Base-by-base conservation (phyloP, 2,797 vertebrate genomes). In the Glyptemys insculpta region DNA sequence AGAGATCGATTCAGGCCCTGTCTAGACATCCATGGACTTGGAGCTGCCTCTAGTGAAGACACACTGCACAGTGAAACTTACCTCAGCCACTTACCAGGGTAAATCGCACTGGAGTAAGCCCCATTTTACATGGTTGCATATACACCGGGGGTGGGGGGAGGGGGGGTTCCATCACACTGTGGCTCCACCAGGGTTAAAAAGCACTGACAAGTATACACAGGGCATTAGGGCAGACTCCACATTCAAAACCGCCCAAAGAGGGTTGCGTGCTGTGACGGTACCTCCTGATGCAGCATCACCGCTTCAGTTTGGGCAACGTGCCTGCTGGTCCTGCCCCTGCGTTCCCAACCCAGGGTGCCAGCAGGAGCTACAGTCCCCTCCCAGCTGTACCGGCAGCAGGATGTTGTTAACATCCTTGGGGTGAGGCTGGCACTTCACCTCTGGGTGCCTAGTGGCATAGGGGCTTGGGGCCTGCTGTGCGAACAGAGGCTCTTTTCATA, bases 101-200 rank as follows among this genome's bases (percentile, higher is more conserved):
- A 57, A 52, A 18, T 37, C 15, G 59, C 11, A 49, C 34, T 27
- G 34, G n/a, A 50, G 11, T 12, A 44, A 16, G 27, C 41, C 12
- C 10, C 37, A 44, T 19, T 44, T 52, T n/a, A 37, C 18, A 27
- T 15, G 8, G 53, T 29, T 21, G 52, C 21, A 6, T 8, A 54
- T 49, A 8, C n/a, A 21, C 10, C 4, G 14, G n/a, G 23, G n/a
- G 6, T 0, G n/a, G 6, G 23, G 3, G 19, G n/a, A 3, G 52
- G 29, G 18, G 12, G 29, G 14, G n/a, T 65, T n/a, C 16, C 8
- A 65, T 65, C 34, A 34, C 62, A 19, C 16, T 54, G 9, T 54
- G 54, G 23, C 54, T n/a, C 34, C 15, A 65, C 31, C 16, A 14
- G 62, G 34, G 29, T 59, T 65, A n/a, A 34, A n/a, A n/a, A 59